These are phyloP conservation scores for Pristionchus fissidentatus DNA, from an alignment of 2,888 invertebrate genomes.

Conservation along the genomic window DNA sequence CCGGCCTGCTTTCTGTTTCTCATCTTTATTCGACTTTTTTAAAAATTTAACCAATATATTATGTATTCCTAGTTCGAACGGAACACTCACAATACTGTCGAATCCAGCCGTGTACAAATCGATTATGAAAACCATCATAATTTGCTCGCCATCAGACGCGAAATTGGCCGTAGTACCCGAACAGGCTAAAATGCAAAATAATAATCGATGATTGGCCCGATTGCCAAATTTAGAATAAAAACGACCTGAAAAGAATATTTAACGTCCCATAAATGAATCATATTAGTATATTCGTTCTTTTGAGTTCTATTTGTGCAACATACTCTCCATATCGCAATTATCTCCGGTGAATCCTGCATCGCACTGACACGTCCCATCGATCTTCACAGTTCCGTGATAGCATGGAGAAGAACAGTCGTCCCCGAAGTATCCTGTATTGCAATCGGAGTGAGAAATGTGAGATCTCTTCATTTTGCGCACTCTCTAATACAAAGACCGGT, in stretches of 20 bases:
- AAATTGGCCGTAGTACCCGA: not conserved
- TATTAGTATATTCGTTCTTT: no score
- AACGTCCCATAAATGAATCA: no score
- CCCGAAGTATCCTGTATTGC: constrained; percentile 1
- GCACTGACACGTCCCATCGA: not conserved
- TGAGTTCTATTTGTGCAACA: not conserved
- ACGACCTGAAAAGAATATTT: no score
- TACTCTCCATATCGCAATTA: not conserved
- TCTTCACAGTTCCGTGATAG: not conserved
- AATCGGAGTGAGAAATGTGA: not conserved
- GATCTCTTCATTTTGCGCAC: not conserved
- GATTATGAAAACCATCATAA: not conserved
- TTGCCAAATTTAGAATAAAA: no score
- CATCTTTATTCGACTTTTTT: not conserved
- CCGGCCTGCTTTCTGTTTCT: no score
- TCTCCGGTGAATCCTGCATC: not conserved
- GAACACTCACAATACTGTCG: not conserved
- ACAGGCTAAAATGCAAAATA: no score
- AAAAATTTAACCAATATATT: not conserved
- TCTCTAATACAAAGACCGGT: no score
- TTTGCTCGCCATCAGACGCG: not conserved
- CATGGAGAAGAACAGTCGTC: not conserved
- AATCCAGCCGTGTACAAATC: constrained; percentile 1
- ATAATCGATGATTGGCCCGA: no score
- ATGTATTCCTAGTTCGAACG: no score